Percentiles rank a stretch among this genome's conserved stretches.
These are phyloP conservation scores for Yponomeuta malinellus DNA, from an alignment of 2,888 invertebrate species.

Conservation along the genomic window DNA sequence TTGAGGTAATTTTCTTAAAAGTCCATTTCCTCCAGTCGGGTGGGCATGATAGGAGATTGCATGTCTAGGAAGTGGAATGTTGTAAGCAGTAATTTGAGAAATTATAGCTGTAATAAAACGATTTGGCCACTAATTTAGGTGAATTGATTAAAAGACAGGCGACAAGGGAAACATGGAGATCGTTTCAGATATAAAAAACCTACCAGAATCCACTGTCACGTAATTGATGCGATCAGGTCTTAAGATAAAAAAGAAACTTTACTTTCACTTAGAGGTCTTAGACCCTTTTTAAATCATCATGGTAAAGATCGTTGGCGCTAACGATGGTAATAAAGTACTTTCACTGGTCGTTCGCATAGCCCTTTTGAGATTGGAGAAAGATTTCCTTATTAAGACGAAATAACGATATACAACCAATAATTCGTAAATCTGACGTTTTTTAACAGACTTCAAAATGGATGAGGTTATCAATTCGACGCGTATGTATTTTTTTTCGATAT, in stretches of 20 bases:
- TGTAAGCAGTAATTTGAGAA: neutral
- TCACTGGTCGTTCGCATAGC: neutral
- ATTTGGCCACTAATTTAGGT: neutral
- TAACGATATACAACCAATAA: too few relatives aligned
- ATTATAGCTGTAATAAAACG: neutral
- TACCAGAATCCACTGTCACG: neutral
- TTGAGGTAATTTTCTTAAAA: neutral
- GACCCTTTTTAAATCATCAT: neutral
- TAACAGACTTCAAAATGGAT: too few relatives aligned
- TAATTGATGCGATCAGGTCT: neutral
- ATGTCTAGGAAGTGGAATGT: neutral
- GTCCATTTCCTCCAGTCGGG: neutral
- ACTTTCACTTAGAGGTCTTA: neutral
- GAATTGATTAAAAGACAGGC: neutral
- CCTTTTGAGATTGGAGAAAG: neutral
- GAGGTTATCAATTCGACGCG: too few relatives aligned
- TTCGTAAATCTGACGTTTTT: too few relatives aligned
- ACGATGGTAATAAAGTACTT: neutral
- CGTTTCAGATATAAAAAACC: neutral
- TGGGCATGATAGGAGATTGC: conserved; percentile 4
- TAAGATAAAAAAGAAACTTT: neutral
- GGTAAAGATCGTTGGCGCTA: neutral
- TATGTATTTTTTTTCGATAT: too few relatives aligned
- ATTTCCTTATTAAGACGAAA: too few relatives aligned
- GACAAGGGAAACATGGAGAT: neutral